Conservation (phyloP, 1,140 invertebrate genomes). For the Rhyacophila brunnea region DNA sequence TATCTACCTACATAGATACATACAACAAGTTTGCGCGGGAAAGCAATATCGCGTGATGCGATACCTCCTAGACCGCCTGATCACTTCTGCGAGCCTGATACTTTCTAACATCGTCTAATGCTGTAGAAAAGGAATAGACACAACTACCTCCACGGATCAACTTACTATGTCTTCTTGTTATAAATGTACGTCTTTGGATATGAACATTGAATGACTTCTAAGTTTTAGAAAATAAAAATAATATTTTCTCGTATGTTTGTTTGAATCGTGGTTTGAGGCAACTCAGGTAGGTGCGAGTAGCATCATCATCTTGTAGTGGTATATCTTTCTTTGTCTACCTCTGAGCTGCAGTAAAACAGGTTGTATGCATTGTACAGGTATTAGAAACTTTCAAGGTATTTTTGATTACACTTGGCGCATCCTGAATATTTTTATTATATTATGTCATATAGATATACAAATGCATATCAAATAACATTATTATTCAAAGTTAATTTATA, state of each 20-base stretch:
- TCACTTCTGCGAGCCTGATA: constrained; percentile 23
- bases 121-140: constrained; percentile 27
- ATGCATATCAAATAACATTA: too few species aligned
- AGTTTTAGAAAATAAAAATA: background rate
- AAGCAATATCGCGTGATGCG: constrained; percentile 11
- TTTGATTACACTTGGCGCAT: too few species aligned
- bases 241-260: background rate
- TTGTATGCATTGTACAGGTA: too few species aligned
- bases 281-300: too few species aligned
- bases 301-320: too few species aligned
- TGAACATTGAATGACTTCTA: background rate
- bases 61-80: constrained; percentile 7
- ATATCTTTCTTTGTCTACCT: too few species aligned
- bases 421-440: background rate
- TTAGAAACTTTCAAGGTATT: too few species aligned
- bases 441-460: too few species aligned
- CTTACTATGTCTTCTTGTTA: background rate
- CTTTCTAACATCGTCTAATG: constrained; percentile 37
- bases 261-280: too few species aligned
- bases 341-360: too few species aligned
- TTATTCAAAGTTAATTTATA: too few species aligned
- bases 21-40: constrained; percentile 16
- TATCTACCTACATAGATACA: constrained; percentile 1
- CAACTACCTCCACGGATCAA: background rate
- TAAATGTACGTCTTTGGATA: too few species aligned